phyloP scores from a whole-genome alignment of 1,140 invertebrate genomes.

The Trachymyrmex septentrionalis region DNA sequence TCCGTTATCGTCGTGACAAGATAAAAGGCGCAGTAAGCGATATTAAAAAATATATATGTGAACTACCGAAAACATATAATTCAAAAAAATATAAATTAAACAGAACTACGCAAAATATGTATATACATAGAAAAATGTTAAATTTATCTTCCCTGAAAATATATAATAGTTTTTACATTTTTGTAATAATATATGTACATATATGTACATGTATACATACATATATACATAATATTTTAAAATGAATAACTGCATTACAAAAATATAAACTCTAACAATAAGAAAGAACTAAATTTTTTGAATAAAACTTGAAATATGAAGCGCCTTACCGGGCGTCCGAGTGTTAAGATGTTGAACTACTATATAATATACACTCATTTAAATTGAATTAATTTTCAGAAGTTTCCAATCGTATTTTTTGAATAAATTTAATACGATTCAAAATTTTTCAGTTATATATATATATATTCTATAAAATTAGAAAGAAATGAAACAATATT shows the following conservation, averaged over 20 bases:
- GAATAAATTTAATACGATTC: neutral
- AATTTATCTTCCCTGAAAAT: neutral
- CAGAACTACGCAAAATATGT: neutral
- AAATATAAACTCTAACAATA: neutral
- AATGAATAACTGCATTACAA: neutral
- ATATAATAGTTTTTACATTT: too few relatives aligned
- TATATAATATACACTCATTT: too few relatives aligned
- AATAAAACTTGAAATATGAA: too few relatives aligned
- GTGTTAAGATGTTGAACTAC: too few relatives aligned
- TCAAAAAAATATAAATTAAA: neutral
- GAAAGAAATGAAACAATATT: neutral
- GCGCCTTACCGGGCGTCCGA: too few relatives aligned
- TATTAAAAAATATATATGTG: conserved; percentile 44
- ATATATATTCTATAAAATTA: neutral
- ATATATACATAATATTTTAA: neutral
- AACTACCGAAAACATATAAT: neutral
- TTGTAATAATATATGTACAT: too few relatives aligned
- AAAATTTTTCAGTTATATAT: neutral
- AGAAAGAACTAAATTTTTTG: neutral
- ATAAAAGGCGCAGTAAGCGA: conserved; percentile 8
- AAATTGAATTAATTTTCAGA: too few relatives aligned
- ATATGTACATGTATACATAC: too few relatives aligned
- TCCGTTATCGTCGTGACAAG: neutral
- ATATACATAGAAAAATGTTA: neutral
- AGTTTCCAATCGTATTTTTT: too few relatives aligned